Conservation (phyloP, 2,113 vertebrate species). For the Prinia subflava region DNA sequence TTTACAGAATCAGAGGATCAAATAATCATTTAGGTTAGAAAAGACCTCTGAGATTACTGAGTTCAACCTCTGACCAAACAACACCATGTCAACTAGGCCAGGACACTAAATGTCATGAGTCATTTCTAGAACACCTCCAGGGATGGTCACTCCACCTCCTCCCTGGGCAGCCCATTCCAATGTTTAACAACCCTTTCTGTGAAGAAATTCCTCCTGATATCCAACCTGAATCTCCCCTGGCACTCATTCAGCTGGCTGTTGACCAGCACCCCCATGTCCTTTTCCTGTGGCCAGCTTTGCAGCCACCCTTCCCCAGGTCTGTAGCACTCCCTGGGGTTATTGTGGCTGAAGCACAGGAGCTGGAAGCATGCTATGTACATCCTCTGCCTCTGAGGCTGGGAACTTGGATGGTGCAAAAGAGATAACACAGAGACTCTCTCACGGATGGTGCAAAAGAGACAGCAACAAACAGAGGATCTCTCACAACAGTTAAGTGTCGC, state of each 20-base stretch:
- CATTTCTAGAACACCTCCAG: background rate
- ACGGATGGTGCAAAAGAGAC: background rate
- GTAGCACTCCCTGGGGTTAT: background rate
- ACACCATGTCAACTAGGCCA: background rate
- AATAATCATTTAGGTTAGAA: background rate
- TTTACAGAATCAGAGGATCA: background rate
- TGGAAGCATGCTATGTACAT: background rate
- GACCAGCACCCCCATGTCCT: background rate
- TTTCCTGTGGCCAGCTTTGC: background rate
- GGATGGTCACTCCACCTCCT: background rate
- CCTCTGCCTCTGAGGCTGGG: background rate
- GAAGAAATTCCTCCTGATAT: background rate
- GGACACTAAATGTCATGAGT: rapidly evolving
- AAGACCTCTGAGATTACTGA: rapidly evolving
- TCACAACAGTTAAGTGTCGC: background rate
- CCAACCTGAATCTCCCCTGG: background rate
- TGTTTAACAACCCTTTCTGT: background rate
- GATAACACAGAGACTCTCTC: background rate
- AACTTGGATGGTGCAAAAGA: background rate
- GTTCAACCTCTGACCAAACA: background rate
- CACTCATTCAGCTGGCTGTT: rapidly evolving
- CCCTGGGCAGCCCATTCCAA: background rate
- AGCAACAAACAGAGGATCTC: background rate
- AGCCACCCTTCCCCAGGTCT: background rate
- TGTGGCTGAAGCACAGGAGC: background rate